Conservation (phyloP, 1,140 invertebrate genomes). For the Globodera rostochiensis region DNA sequence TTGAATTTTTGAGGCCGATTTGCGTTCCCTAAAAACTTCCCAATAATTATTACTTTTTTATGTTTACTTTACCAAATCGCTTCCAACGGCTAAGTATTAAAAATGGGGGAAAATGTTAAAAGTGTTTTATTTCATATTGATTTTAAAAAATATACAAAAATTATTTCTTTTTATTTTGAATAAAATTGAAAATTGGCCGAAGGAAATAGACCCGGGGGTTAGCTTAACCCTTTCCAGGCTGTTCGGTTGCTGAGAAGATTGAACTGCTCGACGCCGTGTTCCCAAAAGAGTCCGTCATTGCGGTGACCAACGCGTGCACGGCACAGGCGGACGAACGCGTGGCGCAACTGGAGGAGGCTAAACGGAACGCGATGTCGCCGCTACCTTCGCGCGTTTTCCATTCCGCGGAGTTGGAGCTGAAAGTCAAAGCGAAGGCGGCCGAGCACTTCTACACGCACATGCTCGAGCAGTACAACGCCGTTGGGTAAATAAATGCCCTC, state of each 20-base stretch:
- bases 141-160: no score
- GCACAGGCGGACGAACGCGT: not conserved
- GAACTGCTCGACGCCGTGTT: conserved; percentile 1
- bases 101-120: no score
- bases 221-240: not conserved
- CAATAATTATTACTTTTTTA: no score
- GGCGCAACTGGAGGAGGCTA: not conserved
- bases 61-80: no score
- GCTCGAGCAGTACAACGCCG: not conserved
- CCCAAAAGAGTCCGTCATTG: not conserved
- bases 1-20: no score
- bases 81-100: no score
- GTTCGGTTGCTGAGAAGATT: not conserved
- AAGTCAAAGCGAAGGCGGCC: not conserved
- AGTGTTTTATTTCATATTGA: no score
- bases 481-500: not conserved
- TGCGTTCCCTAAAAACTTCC: no score
- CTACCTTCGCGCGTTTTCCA: not conserved
- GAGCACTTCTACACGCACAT: not conserved
- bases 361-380: not conserved
- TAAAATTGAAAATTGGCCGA: no score
- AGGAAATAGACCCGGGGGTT: no score
- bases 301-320: not conserved
- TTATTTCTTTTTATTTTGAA: no score
- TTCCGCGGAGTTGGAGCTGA: not conserved